Conservation (phyloP, 2,113 vertebrate species). For the Chaenocephalus aceratus region DNA sequence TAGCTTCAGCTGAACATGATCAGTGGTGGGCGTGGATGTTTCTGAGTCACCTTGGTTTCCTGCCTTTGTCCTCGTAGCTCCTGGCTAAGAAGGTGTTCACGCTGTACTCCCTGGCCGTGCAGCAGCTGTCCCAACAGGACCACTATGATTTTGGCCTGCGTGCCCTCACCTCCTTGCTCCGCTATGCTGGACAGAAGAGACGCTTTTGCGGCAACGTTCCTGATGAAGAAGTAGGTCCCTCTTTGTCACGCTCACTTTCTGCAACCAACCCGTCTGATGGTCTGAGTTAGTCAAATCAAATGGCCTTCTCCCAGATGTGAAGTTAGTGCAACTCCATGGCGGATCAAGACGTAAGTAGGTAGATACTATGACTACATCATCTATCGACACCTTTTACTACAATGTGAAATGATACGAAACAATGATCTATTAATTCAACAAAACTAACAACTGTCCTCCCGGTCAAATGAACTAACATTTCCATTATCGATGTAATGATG, state of each 20-base stretch:
- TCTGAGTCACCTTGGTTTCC: neutral
- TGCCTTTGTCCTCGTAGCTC: constrained; percentile 39
- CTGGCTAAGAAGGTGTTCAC: constrained; percentile 92
- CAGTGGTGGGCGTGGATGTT: constrained; percentile 36
- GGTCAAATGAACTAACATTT: neutral
- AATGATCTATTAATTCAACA: neutral
- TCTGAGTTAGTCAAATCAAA: neutral
- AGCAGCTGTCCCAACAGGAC: constrained; percentile 92
- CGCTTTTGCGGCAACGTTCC: constrained; percentile 68
- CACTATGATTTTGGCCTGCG: constrained; percentile 94
- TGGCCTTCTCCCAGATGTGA: neutral
- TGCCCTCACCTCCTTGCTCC: constrained; percentile 90
- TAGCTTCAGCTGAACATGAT: constrained; percentile 35
- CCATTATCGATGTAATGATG: too few relatives aligned
- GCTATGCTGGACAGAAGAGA: constrained; percentile 80
- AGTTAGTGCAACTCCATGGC: neutral
- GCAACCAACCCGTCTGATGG: neutral
- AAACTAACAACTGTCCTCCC: neutral
- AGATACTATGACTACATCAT: constrained; percentile 10
- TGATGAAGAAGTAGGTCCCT: constrained; percentile 86
- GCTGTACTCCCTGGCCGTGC: constrained; percentile 89
- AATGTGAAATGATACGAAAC: constrained; percentile 12
- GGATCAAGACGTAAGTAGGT: neutral
- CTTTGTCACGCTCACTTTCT: neutral
- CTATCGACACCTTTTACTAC: neutral